Base-by-base conservation (phyloP, 2,888 invertebrate genomes). In the Spialia ferax region DNA sequence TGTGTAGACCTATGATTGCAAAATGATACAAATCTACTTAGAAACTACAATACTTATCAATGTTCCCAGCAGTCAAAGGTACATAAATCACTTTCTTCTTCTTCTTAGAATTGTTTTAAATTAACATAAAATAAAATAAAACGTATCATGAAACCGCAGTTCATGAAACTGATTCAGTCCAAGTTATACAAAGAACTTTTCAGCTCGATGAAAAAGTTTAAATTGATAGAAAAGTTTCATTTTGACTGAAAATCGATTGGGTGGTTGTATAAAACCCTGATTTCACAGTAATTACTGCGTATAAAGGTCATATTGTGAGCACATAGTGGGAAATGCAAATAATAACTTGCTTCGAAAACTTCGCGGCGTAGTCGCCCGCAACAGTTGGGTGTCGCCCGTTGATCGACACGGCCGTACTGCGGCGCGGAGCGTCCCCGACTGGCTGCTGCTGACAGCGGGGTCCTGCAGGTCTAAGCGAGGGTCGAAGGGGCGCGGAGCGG, bases 381-480 rank as follows among this genome's bases (percentile, higher is more conserved):
- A 45, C 55, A 63, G 55, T 23, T 5, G n/a, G n/a, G 54, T 6
- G 32, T 62, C 62, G 20, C 26, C 8, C 26, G n/a, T 22, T 1
- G 15, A 10, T 35, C 8, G 62, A 62, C 62, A 62, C 62, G 54
- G 15, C 62, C 52, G 38, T 54, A 62, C 62, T 54, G 32, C 7
- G 10, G 38, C 62, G 54, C 62, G 54, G 15, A 38, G 26, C 62
- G 38, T 63, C 38, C 38, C 62, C 62, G 62, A 63, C 62, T 62
- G 57, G n/a, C 23, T 48, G 15, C 6, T 13, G n/a, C n/a, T n/a
- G n/a, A 23, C 13, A 18, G n/a, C 38, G 13, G 38, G 22, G 35
- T 62, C 35, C 62, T 38, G 22, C 38, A 0, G 20, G 56, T 20
- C 35, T 13, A 15, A 15, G n/a, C 20, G 8, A 50, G 50, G 29